These are phyloP conservation scores for Zelleria hepariella DNA, from an alignment of 2,888 invertebrate species.

Conservation along the genomic window DNA sequence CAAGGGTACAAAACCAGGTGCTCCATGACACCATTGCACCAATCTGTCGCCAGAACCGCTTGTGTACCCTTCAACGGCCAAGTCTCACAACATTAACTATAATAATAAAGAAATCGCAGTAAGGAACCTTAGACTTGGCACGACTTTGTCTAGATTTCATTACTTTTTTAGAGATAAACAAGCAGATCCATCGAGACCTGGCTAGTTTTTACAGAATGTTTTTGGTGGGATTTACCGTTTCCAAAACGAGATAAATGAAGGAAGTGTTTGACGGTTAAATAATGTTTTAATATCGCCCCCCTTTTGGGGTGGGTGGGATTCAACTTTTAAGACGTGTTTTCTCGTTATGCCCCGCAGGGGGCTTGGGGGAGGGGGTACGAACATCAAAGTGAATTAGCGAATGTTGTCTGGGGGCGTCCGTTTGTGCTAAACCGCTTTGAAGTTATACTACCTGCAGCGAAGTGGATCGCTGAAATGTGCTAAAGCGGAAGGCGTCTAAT, in stretches of 20 bases:
- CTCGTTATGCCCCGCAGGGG: conserved; percentile 41
- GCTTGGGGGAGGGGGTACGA: conserved; percentile 31
- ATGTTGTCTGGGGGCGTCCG: conserved; percentile 70
- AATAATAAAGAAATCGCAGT: too few relatives aligned
- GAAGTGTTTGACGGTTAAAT: conserved; percentile 56
- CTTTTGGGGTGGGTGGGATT: conserved; percentile 40
- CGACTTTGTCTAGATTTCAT: too few relatives aligned
- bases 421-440: conserved; percentile 63
- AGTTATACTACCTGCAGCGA: conserved; percentile 25
- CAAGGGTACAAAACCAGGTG: too few relatives aligned
- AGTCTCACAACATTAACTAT: too few relatives aligned
- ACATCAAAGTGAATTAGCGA: conserved; percentile 72
- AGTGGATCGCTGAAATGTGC: conserved; percentile 36
- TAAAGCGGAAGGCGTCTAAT: conserved; percentile 47
- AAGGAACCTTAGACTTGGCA: too few relatives aligned
- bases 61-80: too few relatives aligned
- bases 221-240: background rate
- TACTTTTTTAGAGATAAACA: too few relatives aligned
- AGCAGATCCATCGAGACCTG: too few relatives aligned
- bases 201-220: too few relatives aligned
- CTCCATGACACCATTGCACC: too few relatives aligned
- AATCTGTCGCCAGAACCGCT: too few relatives aligned
- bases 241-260: conserved; percentile 22
- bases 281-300: conserved; percentile 37
- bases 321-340: conserved; percentile 64